A percentile compares a stretch with the other conserved stretches of the same genome.
Evolutionary conservation across 2,113 vertebrate species (phyloP).

Genomic region (Cochlearius cochlearius): DNA sequence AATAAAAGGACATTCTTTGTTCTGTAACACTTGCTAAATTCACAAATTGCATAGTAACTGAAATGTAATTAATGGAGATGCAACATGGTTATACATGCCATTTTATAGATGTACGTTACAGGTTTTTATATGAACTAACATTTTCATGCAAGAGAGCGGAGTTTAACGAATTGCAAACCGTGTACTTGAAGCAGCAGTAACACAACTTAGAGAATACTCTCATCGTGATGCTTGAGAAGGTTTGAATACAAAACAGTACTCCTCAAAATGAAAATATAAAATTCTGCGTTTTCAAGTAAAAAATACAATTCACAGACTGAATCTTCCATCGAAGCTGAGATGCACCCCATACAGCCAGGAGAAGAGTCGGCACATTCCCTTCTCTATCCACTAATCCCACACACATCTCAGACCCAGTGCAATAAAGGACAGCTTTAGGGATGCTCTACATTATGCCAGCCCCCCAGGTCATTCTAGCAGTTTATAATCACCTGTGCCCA

Average conservation of each 20-base stretch:
- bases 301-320: background rate
- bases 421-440: background rate
- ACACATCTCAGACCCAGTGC: background rate
- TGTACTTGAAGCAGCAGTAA: background rate
- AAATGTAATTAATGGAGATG: background rate
- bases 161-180: background rate
- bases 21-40: background rate
- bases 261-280: background rate
- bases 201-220: background rate
- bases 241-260: background rate
- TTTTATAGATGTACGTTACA: background rate
- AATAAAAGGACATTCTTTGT: background rate
- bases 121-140: background rate
- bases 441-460: background rate
- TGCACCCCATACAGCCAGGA: fast-evolving
- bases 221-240: background rate
- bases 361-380: background rate
- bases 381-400: background rate
- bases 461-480: background rate
- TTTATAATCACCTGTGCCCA: background rate
- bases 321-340: background rate
- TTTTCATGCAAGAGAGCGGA: background rate
- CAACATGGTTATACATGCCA: background rate
- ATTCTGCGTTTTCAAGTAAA: background rate
- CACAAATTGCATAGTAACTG: background rate